These are phyloP conservation scores for Notodonta ziczac DNA, from an alignment of 2,888 invertebrate genomes.

Conservation along the genomic window DNA sequence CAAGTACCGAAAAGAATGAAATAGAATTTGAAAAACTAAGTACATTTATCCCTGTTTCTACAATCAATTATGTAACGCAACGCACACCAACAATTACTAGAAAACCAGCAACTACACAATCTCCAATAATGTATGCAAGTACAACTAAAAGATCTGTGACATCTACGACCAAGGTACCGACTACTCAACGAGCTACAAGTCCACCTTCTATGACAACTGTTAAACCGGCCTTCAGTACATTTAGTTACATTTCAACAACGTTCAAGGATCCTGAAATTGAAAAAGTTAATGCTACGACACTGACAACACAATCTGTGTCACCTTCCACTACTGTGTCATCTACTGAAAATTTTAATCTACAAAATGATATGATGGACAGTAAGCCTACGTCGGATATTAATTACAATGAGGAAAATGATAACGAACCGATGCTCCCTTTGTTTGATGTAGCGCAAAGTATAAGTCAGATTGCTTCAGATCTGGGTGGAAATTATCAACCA, in stretches of 20 bases:
- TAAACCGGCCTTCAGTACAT: conserved; percentile 37
- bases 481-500: conserved; percentile 67
- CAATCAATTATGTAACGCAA: conserved; percentile 58
- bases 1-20: conserved; percentile 51
- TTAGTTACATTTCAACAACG: conserved; percentile 35
- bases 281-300: conserved; percentile 65
- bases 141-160: conserved; percentile 34
- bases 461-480: conserved; percentile 80
- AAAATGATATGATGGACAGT: conserved; percentile 23
- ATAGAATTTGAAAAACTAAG: conserved; percentile 60
- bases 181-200: conserved; percentile 21
- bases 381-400: conserved; percentile 20
- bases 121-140: conserved; percentile 24
- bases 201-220: conserved; percentile 26
- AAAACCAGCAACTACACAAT: conserved; percentile 47
- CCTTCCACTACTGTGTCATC: conserved; percentile 68
- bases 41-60: conserved; percentile 66
- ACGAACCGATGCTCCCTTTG: conserved; percentile 54
- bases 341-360: conserved; percentile 37
- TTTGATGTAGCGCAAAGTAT: conserved; percentile 80
- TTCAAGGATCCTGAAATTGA: conserved; percentile 49
- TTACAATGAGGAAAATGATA: conserved; percentile 38
- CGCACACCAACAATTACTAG: conserved; percentile 41
- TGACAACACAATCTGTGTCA: conserved; percentile 76
- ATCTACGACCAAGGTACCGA: conserved; percentile 22